Evolutionary conservation across 2,888 invertebrate species (phyloP).

Genomic region (Seira ritae): DNA sequence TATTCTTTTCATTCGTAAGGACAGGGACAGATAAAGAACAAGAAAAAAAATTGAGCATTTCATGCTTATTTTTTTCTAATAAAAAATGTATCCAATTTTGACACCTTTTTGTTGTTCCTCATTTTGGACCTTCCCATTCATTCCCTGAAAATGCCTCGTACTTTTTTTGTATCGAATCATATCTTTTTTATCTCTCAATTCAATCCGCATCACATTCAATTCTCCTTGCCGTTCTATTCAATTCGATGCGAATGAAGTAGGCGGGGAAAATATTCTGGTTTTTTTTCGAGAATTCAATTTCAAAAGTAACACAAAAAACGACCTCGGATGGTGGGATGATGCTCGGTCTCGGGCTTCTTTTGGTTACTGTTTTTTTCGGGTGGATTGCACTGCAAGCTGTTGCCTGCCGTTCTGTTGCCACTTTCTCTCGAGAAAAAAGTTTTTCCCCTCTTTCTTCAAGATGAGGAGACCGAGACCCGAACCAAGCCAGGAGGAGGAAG

Average conservation of each 20-base stretch:
- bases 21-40: neutral
- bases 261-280: neutral
- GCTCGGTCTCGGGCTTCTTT: neutral
- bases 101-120: conserved; percentile 1
- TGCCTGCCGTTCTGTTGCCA: neutral
- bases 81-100: conserved; percentile 16
- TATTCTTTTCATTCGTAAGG: no score
- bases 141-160: no score
- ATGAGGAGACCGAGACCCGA: no score
- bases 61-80: neutral
- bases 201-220: conserved; percentile 10
- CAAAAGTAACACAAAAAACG: neutral
- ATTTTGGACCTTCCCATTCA: no score
- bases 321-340: neutral
- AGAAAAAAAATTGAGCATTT: neutral
- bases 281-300: conserved; percentile 1
- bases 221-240: neutral
- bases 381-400: neutral
- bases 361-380: neutral
- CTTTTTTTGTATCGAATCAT: neutral
- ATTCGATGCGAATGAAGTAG: neutral
- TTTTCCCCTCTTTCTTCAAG: neutral
- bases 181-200: conserved; percentile 14
- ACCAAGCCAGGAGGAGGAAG: neutral
- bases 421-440: neutral